Percentiles rank a stretch among this genome's conserved stretches.
Evolutionary conservation across 2,888 invertebrate species (phyloP).

Genomic region (Hartigia nigra): DNA sequence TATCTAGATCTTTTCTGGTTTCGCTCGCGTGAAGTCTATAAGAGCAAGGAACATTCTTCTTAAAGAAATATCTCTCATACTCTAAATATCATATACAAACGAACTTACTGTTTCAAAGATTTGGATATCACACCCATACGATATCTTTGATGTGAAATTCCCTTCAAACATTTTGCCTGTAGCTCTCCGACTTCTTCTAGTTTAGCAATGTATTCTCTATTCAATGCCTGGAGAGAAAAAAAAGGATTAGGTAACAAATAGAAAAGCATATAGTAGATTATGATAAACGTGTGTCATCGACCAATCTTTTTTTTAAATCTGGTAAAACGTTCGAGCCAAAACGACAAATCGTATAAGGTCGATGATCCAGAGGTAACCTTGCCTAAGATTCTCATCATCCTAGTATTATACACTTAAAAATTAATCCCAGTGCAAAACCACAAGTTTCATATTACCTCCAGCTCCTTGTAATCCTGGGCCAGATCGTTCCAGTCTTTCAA

Average conservation of each 20-base stretch:
- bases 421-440: constrained; percentile 12
- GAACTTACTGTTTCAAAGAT: constrained; percentile 82
- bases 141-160: constrained; percentile 92
- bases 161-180: constrained; percentile 89
- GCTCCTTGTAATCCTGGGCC: constrained; percentile 79
- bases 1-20: constrained; percentile 70
- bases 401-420: neutral
- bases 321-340: neutral
- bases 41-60: constrained; percentile 18
- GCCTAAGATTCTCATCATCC: neutral
- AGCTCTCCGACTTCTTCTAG: constrained; percentile 85
- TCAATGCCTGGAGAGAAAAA: constrained; percentile 71
- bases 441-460: constrained; percentile 75
- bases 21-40: constrained; percentile 54
- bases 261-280: neutral
- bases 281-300: neutral
- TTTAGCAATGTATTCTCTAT: constrained; percentile 86
- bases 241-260: neutral
- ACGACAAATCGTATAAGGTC: neutral
- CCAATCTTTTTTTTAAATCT: neutral
- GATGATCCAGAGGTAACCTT: neutral
- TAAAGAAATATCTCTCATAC: constrained; percentile 4
- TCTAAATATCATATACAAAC: neutral
- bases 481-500: constrained; percentile 85
- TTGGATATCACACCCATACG: constrained; percentile 84